Evolutionary conservation across 2,888 invertebrate genomes (phyloP), one percentile per base, ranked within the genome.

Genomic region (Thelaira solivaga): DNA sequence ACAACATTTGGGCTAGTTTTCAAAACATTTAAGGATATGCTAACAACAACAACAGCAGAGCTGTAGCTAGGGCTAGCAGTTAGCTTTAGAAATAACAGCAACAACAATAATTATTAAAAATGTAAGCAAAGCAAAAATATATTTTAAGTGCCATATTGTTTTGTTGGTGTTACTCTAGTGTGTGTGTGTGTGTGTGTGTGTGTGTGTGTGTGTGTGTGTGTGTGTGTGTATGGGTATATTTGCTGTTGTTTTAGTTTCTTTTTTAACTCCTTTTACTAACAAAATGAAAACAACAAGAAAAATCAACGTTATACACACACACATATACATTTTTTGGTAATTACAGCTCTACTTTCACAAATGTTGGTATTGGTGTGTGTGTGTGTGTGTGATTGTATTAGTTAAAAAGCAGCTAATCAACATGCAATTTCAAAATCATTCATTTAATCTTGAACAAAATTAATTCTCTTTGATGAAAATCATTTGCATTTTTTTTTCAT

Each of bases 351-450:
- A 26, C 16, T n/a, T 2, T n/a, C 24, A 51, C 20, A 26, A 13
- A 7, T 34, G 11, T 43, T 20, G 61, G 16, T 29, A 3, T 20
- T 34, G 1, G 11, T 51, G 13, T 39, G 36, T 36, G 5, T 34
- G n/a, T 36, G 26, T 36, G n/a, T 34, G 7, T 65, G 18, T 51
- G n/a, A 20, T 13, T 31, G 59, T 61, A 22, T 67, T 62, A 34
- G 57, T 55, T 67, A 75, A 75, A 62, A 31, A 68, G 53, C 45
- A 62, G 61, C 74, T 61, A 62, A 75, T 75, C 74, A 75, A 73
- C 77, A 77, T 77, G 77, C 77, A 72, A 77, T 57, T 77, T 68
- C 62, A 73, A 73, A 77, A 73, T 77, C 73, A 57, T 55, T 77
- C 67, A 73, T 68, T 77, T 73, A 62, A 62, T 61, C 39, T 61